Percentiles rank a stretch among this genome's conserved stretches.
These are phyloP conservation scores for Oncorhynchus mykiss DNA, from an alignment of 2,113 vertebrate genomes.

Conservation along the genomic window DNA sequence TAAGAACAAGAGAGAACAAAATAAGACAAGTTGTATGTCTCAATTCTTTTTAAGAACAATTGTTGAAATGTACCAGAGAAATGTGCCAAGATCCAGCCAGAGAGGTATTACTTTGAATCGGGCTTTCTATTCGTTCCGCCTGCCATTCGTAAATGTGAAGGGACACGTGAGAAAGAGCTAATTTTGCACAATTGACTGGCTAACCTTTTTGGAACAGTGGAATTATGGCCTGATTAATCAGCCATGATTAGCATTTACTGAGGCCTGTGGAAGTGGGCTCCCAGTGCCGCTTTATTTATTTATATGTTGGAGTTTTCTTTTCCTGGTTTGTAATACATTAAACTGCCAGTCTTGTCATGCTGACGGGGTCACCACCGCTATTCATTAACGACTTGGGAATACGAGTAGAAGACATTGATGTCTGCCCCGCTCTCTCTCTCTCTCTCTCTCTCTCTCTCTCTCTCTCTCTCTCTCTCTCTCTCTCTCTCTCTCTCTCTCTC, in stretches of 20 bases:
- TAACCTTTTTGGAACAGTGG: slow-evolving; percentile 86
- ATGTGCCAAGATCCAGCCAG: slow-evolving; percentile 24
- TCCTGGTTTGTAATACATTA: slow-evolving; percentile 67
- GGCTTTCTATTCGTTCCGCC: slow-evolving; percentile 34
- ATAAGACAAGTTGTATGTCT: neutral
- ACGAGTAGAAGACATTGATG: slow-evolving; percentile 77
- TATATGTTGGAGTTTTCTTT: slow-evolving; percentile 33
- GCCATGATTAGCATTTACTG: slow-evolving; percentile 82
- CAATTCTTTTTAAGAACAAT: slow-evolving; percentile 7
- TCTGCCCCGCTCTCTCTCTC: slow-evolving; percentile 70
- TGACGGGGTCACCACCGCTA: slow-evolving; percentile 83
- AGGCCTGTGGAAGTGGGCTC: slow-evolving; percentile 65
- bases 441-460: slow-evolving; percentile 11
- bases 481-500: neutral
- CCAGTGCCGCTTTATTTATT: slow-evolving; percentile 56
- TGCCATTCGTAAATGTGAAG: slow-evolving; percentile 69
- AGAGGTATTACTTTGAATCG: slow-evolving; percentile 48
- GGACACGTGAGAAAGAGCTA: slow-evolving; percentile 76
- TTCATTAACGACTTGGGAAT: slow-evolving; percentile 84
- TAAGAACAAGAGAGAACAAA: slow-evolving; percentile 35
- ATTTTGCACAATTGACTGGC: slow-evolving; percentile 84
- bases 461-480: neutral
- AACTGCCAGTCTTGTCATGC: slow-evolving; percentile 79
- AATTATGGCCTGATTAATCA: slow-evolving; percentile 88
- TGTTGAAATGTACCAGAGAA: slow-evolving; percentile 13